phyloP scores from a whole-genome alignment of 92 coral and sea anemone species.

The Epizoanthus scotinus region DNA sequence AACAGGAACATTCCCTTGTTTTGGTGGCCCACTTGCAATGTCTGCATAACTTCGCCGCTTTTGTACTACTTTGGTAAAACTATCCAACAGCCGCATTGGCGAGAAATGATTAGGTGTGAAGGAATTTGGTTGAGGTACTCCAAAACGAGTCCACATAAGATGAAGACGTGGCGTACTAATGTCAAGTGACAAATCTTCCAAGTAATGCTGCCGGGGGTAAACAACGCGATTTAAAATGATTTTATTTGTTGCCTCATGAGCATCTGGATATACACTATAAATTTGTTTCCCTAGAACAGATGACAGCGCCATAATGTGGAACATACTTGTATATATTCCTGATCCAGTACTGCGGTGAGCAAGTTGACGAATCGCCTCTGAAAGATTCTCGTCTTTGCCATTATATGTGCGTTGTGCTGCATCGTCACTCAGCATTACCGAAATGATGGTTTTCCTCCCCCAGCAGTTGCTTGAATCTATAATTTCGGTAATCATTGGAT shows the following conservation, averaged over 20 bases:
- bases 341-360: not conserved
- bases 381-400: not conserved
- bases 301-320: constrained; percentile 38
- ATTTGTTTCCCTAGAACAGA: constrained; percentile 35
- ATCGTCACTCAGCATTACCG: not conserved
- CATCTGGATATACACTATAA: constrained; percentile 42
- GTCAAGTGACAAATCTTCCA: not conserved
- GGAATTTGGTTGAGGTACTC: not conserved
- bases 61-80: not conserved
- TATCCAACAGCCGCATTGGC: not conserved
- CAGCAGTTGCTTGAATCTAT: not conserved
- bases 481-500: not conserved
- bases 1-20: not conserved
- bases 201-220: constrained; percentile 23
- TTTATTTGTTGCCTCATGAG: constrained; percentile 7
- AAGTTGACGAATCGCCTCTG: not conserved
- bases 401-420: not conserved
- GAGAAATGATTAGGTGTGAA: not conserved
- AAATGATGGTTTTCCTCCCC: not conserved
- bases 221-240: constrained; percentile 15
- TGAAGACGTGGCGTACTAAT: not conserved
- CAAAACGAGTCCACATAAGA: not conserved
- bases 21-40: not conserved
- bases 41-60: not conserved
- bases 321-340: not conserved